These are phyloP conservation scores for Geococcyx californianus DNA, from an alignment of 2,113 vertebrate genomes.

Conservation along the genomic window DNA sequence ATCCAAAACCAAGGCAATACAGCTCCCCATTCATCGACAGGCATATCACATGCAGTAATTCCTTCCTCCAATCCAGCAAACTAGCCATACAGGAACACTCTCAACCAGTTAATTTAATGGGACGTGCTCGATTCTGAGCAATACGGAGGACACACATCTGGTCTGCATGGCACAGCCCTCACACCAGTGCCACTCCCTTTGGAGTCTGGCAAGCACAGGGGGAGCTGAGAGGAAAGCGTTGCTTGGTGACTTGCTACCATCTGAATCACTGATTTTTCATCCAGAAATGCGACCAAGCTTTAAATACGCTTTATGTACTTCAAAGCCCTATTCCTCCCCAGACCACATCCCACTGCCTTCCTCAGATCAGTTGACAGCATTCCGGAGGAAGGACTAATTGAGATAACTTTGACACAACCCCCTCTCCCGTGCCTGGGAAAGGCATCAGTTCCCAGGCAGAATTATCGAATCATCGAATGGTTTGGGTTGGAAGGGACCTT, in stretches of 20 bases:
- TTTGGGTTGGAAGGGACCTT: too few species aligned
- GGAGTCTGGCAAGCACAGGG: background rate
- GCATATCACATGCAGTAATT: rapidly evolving
- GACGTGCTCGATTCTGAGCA: background rate
- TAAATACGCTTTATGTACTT: rapidly evolving
- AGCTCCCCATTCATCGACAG: background rate
- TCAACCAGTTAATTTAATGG: background rate
- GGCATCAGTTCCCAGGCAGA: background rate
- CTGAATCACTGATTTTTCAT: background rate
- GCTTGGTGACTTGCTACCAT: background rate
- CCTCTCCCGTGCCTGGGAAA: background rate
- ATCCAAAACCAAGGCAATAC: background rate
- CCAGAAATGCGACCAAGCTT: background rate
- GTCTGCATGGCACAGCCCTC: background rate
- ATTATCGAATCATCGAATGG: too few species aligned
- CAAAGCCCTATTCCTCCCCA: background rate
- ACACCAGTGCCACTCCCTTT: background rate
- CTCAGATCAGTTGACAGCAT: rapidly evolving
- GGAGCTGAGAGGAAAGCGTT: background rate
- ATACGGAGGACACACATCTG: rapidly evolving
- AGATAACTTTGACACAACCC: background rate
- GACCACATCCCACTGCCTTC: rapidly evolving
- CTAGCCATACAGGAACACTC: background rate
- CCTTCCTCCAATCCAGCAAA: background rate
- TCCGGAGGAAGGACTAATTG: background rate